Evolutionary conservation across 1,140 invertebrate genomes (phyloP), one percentile per base, ranked within the genome.

Genomic region (Campoletis sonorensis): DNA sequence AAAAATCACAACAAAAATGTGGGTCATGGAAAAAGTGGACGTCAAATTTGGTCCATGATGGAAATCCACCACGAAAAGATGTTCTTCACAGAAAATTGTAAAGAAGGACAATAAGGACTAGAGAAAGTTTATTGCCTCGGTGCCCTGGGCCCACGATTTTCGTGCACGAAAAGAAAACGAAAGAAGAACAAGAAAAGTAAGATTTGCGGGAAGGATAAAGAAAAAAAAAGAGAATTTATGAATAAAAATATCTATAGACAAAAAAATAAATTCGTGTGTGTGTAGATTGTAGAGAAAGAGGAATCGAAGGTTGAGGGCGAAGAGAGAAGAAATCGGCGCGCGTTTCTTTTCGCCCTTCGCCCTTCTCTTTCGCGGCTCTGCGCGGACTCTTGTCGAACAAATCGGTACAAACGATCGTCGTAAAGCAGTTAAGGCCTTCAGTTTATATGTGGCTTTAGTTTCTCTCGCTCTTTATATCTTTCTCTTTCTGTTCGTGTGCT

Each of bases 361-460:
- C 67, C 30, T 15, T 70, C 30, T 70, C 67, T 70, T 11, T 33
- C 7, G 30, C 30, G 7, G 11, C 37, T 64, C 58, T 51, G 49
- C 30, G 75, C 49, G 77, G 80, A 84, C 84, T 87, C 88, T 91
- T 91, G 91, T 92, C 90, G 90, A 92, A 92, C 91, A 91, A 92
- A 92, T 92, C 91, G 91, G 90, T 92, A 92, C 91, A 92, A 92
- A 92, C 91, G 91, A 92, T 92, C 91, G 90, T 92, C 90, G 91
- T 92, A 92, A 92, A 92, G 88, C 90, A 91, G 90, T 92, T 91
- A 91, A 89, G 90, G 85, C 83, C 84, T 70, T 27, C 27, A 33
- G 27, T 90, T 90, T 91, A 91, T n/a, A n/a, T 89, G 87, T 88
- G 87, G 86, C 87, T 81, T 88, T 86, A 88, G 87, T 84, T 86